Evolutionary conservation across 2,113 vertebrate genomes (phyloP).

Genomic region (Xenopus laevis): DNA sequence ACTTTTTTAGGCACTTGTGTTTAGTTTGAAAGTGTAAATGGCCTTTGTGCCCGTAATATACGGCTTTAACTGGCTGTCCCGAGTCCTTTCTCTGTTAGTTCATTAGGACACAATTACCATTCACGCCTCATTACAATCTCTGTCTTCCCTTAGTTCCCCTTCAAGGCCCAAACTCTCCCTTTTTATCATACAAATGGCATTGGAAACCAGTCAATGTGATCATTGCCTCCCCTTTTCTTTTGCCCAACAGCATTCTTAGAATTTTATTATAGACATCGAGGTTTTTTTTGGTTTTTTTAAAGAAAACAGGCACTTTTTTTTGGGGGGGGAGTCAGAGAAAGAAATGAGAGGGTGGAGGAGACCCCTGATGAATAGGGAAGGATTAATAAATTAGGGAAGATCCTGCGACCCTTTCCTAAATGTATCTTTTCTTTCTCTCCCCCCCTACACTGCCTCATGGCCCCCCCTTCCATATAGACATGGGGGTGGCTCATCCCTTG

Average conservation of each 20-base stretch:
- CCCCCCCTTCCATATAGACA: no score
- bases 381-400: background rate
- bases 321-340: background rate
- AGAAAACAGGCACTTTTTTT: no score
- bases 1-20: constrained; percentile 89
- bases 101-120: constrained; percentile 98
- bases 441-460: no score
- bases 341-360: background rate
- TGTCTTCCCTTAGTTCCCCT: constrained; percentile 76
- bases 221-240: constrained; percentile 88
- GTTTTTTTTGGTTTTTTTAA: no score
- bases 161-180: constrained; percentile 67
- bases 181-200: constrained; percentile 87
- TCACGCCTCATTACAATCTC: constrained; percentile 97
- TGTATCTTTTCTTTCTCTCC: background rate
- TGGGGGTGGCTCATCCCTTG: background rate
- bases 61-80: constrained; percentile 92
- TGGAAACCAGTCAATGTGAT: constrained; percentile 86
- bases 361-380: background rate
- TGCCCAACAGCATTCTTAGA: constrained; percentile 65
- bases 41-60: constrained; percentile 96
- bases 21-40: constrained; percentile 98
- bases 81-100: constrained; percentile 96
- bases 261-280: constrained; percentile 44
- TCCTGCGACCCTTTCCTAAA: background rate